Evolutionary conservation across 2,797 vertebrate genomes (phyloP), one percentile per base, ranked within the genome.

Genomic region (Propithecus perrieri): DNA sequence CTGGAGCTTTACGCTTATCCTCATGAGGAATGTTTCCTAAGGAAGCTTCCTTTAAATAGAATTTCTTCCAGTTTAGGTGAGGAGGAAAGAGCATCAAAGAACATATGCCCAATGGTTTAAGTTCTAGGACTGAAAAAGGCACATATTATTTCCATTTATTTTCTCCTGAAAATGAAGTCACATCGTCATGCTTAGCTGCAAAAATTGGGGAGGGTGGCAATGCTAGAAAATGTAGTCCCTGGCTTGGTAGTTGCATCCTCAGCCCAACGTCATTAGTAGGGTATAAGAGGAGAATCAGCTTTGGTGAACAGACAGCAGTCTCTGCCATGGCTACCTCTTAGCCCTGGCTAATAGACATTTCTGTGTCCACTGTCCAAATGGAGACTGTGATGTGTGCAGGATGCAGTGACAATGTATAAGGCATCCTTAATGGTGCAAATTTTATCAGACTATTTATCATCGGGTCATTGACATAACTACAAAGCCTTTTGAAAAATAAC

Each of bases 401-500:
- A 20, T 50, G n/a, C n/a, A 83, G 22, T 11, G 67, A 80, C 15
- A 91, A 17, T 75, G 7, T 33, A 43, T 15, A 71, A 74, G 95
- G 67, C n/a, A 80, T 41, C 93, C 33, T 85, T 85, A 79, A 80
- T 18, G 7, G 57, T 84, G 8, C 8, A 86, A 63, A 87, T 89
- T 80, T 96, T 59, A 15, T 71, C 79, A 35, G 30, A 92, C 85
- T 11, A 48, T 88, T 76, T 96, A 86, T 87, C 48, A 71, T 63
- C 53, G 89, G 15, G 12, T 63, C 71, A 84, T 69, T 95, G 89
- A 89, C 30, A 89, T 35, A 90, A 95, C 65, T 76, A 85, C 46
- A 97, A 93, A 86, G 63, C 12, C n/a, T 95, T 97, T 94, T 86
- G 35, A 96, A 96, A 95, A 97, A 63, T 88, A 96, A 87, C 17